Base-by-base conservation (phyloP, 2,113 vertebrate genomes). In the Ammospiza nelsoni region DNA sequence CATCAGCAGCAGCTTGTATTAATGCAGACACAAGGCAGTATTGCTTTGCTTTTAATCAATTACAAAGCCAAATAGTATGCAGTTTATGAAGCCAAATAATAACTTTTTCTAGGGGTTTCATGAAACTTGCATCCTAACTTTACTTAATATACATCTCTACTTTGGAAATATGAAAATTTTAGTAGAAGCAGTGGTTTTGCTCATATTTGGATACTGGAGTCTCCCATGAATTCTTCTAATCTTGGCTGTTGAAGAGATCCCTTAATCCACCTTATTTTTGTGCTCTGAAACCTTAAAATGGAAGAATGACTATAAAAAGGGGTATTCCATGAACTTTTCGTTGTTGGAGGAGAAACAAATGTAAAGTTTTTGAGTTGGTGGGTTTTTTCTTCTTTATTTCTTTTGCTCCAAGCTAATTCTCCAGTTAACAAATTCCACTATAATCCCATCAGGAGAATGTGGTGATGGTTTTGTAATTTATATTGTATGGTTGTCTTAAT, bases 391-490 rank as follows among this genome's bases (percentile, higher is more conserved):
- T 92, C 89, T 87, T 89, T 58, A 67, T 89, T 92, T 93, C 44
- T 82, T 95, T 95, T 97, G 46, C 93, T 94, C 8, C 33, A 65
- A 87, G 91, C 87, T 74, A 68, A 52, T 92, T 91, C 82, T 91
- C 89, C 96, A 89, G 93, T 94, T 97, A 97, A 93, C 91, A 84
- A 88, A 94, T 95, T 89, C 96, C 85, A 84, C 88, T 92, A 39
- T 97, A 97, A 97, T 97, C 95, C 90, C 94, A 96, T 97, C 94
- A 97, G 74, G 24, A 96, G 95, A 96, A 95, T 74, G 92, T 96
- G 96, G 96, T 92, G 92, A 97, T 97, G 65, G 48, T 87, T 94
- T 83, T 94, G 90, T 96, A 97, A 97, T 96, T 95, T 93, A 95
- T 95, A 88, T 92, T 96, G 96, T 91, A 96, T 91, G 88, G 71